Base-by-base conservation (phyloP, 2,888 invertebrate species). In the Aelia acuminata region DNA sequence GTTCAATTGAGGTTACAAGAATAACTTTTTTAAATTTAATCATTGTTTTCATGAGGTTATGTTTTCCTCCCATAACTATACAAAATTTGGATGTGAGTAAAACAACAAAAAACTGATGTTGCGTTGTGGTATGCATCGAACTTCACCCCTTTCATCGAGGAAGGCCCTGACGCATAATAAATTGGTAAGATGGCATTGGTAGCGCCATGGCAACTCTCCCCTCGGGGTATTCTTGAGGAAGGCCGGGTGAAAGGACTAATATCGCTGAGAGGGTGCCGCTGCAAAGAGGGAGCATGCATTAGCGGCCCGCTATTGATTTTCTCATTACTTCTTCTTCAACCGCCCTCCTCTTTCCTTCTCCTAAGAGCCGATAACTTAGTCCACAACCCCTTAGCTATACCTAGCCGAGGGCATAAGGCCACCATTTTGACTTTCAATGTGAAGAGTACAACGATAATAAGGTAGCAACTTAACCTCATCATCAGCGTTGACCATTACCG, bases 201-300 rank as follows among this genome's bases (percentile, higher is more conserved):
- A 80, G 8, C 47, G n/a, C 63, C 80, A 80, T 39, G 80, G 43
- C 39, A 47, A 80, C 80, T 11, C 43, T 43, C 39, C 80, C 18
- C 22, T 43, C 31, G 26, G 26, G 70, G n/a, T 43, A 75, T 43
- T 75, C 80, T 80, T 80, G 80, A 80, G 80, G 43, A 47, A 80
- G 80, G 39, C 35, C 22, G 13, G 80, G n/a, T 80, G 80, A 80
- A 80, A 80, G 43, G 43, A 80, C 80, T 80, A 80, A 80, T 80
- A 80, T 80, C 80, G 43, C 80, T 80, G 80, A 80, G 80, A 80
- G 80, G 43, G 43, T n/a, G 70, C 15, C 13, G 39, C 22, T 47
- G 80, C 75, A 80, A 80, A 80, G 43, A 80, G 80, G 80, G 80
- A 39, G 80, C 43, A 80, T 39, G 80, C 80, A 80, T 80, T 80